Percentiles rank a stretch among this genome's conserved stretches.
Evolutionary conservation across 2,113 vertebrate species (phyloP).

Genomic region (Calyptommatus sinebrachiatus): DNA sequence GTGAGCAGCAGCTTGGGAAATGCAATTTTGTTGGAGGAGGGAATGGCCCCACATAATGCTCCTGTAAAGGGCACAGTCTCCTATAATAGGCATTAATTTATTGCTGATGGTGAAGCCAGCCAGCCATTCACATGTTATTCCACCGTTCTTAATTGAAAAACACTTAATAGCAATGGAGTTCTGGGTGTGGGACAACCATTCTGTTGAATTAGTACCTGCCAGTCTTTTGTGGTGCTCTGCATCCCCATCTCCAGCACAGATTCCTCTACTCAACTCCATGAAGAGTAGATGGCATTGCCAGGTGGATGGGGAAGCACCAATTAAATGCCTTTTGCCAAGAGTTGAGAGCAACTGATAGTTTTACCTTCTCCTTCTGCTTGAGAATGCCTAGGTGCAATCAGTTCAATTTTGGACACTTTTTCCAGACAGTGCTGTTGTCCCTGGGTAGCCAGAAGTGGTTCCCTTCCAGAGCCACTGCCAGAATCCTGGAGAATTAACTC

Average conservation of each 20-base stretch:
- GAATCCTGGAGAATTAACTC: too few relatives aligned
- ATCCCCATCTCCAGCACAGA: neutral
- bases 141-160: conserved; percentile 11
- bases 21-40: conserved; percentile 30
- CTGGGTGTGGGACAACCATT: neutral
- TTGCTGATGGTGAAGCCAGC: conserved; percentile 39
- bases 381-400: too few relatives aligned
- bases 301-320: neutral
- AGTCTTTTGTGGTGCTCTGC: too few relatives aligned
- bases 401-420: too few relatives aligned
- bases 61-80: conserved; percentile 21
- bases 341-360: too few relatives aligned
- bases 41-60: conserved; percentile 21
- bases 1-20: conserved; percentile 29
- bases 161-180: conserved; percentile 8
- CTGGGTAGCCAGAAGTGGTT: too few relatives aligned
- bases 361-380: too few relatives aligned
- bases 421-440: too few relatives aligned
- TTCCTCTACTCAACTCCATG: neutral
- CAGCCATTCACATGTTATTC: conserved; percentile 23
- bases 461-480: too few relatives aligned
- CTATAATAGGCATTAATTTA: conserved; percentile 26
- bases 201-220: too few relatives aligned
- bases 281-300: neutral
- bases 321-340: too few relatives aligned